Percentiles rank a stretch among this genome's conserved stretches.
Evolutionary conservation across 2,113 vertebrate species (phyloP).

Genomic region (Azemiops feae): DNA sequence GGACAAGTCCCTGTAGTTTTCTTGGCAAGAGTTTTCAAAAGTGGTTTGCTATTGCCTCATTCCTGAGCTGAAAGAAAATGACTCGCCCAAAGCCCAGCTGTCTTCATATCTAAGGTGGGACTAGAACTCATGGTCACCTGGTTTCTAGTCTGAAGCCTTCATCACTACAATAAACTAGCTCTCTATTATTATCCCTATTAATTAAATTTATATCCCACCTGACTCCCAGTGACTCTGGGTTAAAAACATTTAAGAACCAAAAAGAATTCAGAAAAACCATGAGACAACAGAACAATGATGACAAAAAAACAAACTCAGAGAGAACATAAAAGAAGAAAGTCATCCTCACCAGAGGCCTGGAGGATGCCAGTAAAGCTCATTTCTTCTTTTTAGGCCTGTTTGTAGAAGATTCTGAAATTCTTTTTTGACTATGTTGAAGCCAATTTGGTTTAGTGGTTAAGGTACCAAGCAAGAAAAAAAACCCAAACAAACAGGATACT

Average conservation of each 20-base stretch:
- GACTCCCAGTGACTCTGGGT: neutral
- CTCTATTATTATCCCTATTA: neutral
- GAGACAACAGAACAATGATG: neutral
- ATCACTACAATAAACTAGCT: neutral
- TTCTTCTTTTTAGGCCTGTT: neutral
- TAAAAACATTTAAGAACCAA: neutral
- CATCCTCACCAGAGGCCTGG: too few relatives aligned
- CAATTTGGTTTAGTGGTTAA: neutral
- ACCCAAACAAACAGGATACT: neutral
- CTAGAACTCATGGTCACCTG: neutral
- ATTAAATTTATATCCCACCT: neutral
- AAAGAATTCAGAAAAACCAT: neutral
- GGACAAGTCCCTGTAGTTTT: too few relatives aligned
- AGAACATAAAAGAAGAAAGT: too few relatives aligned
- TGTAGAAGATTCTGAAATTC: neutral
- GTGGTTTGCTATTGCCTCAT: neutral
- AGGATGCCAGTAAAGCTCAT: neutral
- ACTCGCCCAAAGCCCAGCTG: neutral
- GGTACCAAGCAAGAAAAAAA: neutral
- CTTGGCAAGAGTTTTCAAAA: neutral
- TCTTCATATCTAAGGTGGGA: neutral
- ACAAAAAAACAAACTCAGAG: neutral
- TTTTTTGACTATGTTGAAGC: neutral
- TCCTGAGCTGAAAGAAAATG: neutral
- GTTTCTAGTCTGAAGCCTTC: neutral